Evolutionary conservation across 1,140 invertebrate genomes (phyloP).

Genomic region (Bombus impatiens): DNA sequence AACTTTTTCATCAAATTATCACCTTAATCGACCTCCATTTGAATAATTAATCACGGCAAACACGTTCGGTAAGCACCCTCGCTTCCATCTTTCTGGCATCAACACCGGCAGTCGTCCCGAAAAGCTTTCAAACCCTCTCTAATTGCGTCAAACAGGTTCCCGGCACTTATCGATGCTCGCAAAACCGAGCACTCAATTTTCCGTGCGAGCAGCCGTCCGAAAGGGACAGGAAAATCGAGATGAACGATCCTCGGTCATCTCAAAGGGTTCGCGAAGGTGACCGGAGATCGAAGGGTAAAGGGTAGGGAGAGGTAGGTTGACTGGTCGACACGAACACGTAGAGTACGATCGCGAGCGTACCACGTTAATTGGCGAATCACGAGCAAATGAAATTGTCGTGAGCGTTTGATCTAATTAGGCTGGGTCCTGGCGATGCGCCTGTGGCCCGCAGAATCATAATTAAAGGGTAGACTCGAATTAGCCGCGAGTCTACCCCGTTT

Average conservation of each 20-base stretch:
- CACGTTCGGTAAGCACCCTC: background rate
- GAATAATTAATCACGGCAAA: background rate
- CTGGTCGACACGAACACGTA: background rate
- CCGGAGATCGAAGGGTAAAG: background rate
- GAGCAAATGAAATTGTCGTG: conserved; percentile 64
- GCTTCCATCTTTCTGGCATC: background rate
- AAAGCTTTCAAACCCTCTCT: background rate
- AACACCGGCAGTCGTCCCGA: too few species aligned
- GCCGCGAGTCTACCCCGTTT: conserved; percentile 40
- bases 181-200: conserved; percentile 15
- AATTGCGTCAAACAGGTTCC: conserved; percentile 1
- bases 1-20: background rate
- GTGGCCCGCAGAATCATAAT: conserved; percentile 56
- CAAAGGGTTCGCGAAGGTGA: conserved; percentile 25
- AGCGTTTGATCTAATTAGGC: conserved; percentile 64
- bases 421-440: conserved; percentile 33
- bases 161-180: background rate
- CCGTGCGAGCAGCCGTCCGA: background rate
- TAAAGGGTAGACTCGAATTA: conserved; percentile 66
- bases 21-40: background rate
- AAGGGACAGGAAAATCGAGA: background rate
- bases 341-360: conserved; percentile 51
- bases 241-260: background rate
- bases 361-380: conserved; percentile 65
- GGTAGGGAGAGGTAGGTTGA: background rate